phyloP scores from a whole-genome alignment of 2,797 vertebrate genomes.

The Aeoliscus strigatus region DNA sequence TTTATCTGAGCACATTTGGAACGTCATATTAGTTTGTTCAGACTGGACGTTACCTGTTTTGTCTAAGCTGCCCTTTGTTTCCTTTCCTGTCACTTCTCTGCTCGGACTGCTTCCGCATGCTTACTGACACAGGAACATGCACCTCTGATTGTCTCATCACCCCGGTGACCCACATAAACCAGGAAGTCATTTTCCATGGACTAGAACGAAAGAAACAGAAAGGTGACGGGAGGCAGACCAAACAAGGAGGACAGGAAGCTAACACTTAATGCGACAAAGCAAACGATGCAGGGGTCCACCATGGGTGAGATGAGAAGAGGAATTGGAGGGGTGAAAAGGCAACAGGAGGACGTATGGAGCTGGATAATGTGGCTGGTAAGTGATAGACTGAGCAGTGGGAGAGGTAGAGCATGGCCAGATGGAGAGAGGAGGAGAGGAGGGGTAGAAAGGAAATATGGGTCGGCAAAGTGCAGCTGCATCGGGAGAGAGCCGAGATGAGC shows the following conservation, averaged over 20 bases:
- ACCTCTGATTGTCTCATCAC: constrained; percentile 57
- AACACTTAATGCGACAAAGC: constrained; percentile 26
- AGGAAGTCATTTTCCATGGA: constrained; percentile 37
- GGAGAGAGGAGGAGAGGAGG: constrained; percentile 30
- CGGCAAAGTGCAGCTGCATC: constrained; percentile 58
- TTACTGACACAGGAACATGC: constrained; percentile 34
- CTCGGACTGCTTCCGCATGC: constrained; percentile 7
- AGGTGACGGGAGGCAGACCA: constrained; percentile 27
- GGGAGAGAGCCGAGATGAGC: constrained; percentile 41
- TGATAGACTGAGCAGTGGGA: constrained; percentile 49
- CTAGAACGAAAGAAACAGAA: constrained; percentile 18
- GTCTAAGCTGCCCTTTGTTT: constrained; percentile 6
- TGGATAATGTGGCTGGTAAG: constrained; percentile 49
- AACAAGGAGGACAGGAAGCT: constrained; percentile 19
- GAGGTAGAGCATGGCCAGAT: constrained; percentile 53
- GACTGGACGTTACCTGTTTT: constrained; percentile 2
- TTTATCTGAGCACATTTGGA: too few species aligned
- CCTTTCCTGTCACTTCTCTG: constrained; percentile 1
- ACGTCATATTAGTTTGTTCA: too few species aligned
- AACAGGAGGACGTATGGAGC: constrained; percentile 27
- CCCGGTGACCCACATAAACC: constrained; percentile 50
- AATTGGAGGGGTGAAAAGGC: constrained; percentile 12
- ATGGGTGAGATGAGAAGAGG: constrained; percentile 28
- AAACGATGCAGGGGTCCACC: constrained; percentile 2
- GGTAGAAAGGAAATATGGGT: constrained; percentile 52